phyloP scores from a whole-genome alignment of 1,140 invertebrate genomes.

The Drosophila equinoxialis region DNA sequence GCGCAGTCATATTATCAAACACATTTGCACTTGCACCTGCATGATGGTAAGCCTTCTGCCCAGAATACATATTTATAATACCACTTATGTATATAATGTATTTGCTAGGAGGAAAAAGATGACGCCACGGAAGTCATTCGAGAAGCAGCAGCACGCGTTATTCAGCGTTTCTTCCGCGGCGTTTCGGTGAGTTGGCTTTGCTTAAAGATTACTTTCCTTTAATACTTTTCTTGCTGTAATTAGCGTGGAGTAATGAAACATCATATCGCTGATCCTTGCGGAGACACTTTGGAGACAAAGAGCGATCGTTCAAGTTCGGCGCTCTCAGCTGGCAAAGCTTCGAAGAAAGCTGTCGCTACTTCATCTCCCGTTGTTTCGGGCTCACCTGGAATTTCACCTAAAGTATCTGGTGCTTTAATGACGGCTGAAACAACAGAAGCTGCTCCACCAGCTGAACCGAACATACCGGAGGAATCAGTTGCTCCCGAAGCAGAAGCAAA shows the following conservation, averaged over 20 bases:
- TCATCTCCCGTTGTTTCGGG: not conserved
- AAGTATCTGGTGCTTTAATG: not conserved
- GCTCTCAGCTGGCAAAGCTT: not conserved
- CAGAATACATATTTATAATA: not conserved
- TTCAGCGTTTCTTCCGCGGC: conserved; percentile 64
- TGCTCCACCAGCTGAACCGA: not conserved
- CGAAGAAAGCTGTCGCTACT: not conserved
- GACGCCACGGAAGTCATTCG: conserved; percentile 25
- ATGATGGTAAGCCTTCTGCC: conserved; percentile 24
- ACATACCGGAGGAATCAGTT: not conserved
- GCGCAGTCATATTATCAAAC: conserved; percentile 40
- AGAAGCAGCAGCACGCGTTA: conserved; percentile 46
- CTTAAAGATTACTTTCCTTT: not conserved
- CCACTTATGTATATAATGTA: not conserved
- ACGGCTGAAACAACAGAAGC: not conserved
- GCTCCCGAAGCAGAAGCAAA: not conserved
- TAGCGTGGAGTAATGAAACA: not conserved
- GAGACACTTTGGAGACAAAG: not conserved
- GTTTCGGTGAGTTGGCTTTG: conserved; percentile 34
- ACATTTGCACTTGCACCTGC: conserved; percentile 60
- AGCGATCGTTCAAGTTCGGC: not conserved
- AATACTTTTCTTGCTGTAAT: not conserved
- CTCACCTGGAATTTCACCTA: not conserved
- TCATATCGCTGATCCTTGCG: conserved; percentile 47
- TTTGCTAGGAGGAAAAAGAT: conserved; percentile 28